Base-by-base conservation (phyloP, 1,140 invertebrate species). In the Drosophila rhopaloa region DNA sequence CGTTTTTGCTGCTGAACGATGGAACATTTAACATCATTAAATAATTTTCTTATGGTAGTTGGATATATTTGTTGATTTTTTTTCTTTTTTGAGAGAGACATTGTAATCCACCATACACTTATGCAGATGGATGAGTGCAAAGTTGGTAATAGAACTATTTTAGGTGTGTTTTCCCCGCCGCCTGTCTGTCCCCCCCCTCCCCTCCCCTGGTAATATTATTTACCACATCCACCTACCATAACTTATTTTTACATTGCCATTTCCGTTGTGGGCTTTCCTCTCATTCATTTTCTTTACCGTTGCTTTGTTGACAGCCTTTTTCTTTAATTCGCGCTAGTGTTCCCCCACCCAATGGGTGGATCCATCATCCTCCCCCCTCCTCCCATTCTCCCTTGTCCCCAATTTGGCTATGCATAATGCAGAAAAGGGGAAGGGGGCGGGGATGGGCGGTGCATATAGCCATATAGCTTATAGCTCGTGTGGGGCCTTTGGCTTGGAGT, bases 261-360 rank as follows among this genome's bases (percentile, higher is more conserved):
- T 78, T 78, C 76, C 76, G 66, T 65, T 79, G 65, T 79, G 76
- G 76, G 76, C 59, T 78, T 79, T 79, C 54, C 76, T 46, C 59
- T 46, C 75, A 65, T 73, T 51, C 66, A 79, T 77, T 77, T 77
- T 77, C 73, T 76, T 76, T 67, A 76, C 73, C 73, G 73, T 76
- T 77, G 74, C 73, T 37, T 54, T 60, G 75, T 77, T 77, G 75
- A 71, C 76, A 78, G 65, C 46, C 35, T 59, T 62, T 78, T 78
- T 78, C 65, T 58, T 71, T 78, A 71, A 78, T 78, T 78, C 65
- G 50, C 72, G 37, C 54, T 47, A 53, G 50, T 41, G 47, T 11
- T n/a, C 55, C 46, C 16, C 47, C 46, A 38, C 44, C 44, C 58
- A 43, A 55, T 46, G 59, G 66, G 57, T 46, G 44, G 60, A 27